These are phyloP conservation scores for Phataginus tricuspis DNA, from an alignment of 2,797 vertebrate genomes.

Conservation along the genomic window DNA sequence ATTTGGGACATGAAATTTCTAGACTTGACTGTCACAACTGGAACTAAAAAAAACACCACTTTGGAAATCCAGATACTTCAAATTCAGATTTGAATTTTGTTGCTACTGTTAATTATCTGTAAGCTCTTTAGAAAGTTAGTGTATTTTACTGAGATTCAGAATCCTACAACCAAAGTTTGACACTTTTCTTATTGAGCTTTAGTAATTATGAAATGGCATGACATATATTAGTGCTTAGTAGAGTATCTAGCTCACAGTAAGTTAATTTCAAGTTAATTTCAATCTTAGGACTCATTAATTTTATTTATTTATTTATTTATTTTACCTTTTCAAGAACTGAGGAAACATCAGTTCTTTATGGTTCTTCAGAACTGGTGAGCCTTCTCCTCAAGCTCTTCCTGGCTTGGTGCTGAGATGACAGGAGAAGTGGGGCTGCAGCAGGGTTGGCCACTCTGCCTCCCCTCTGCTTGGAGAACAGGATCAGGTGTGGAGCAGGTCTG, in stretches of 20 bases:
- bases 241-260: neutral
- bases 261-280: neutral
- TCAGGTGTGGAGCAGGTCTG: constrained; percentile 87
- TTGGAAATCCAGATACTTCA: neutral
- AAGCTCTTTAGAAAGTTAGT: neutral
- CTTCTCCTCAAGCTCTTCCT: neutral
- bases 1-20: neutral
- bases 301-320: no score
- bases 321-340: constrained; percentile 34
- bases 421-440: rapidly evolving
- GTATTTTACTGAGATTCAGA: neutral
- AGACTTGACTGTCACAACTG: neutral
- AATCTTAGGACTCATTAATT: neutral
- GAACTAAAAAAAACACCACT: neutral
- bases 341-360: constrained; percentile 62
- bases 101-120: neutral
- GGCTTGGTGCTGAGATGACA: neutral
- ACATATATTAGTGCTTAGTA: neutral
- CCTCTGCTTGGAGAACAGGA: constrained; percentile 90
- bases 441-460: constrained; percentile 73
- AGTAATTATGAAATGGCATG: neutral
- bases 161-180: neutral
- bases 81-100: neutral
- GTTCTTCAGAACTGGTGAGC: constrained; percentile 11
- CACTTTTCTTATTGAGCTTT: neutral